Conservation (phyloP, 2,888 invertebrate genomes). For the Beris chalybata region DNA sequence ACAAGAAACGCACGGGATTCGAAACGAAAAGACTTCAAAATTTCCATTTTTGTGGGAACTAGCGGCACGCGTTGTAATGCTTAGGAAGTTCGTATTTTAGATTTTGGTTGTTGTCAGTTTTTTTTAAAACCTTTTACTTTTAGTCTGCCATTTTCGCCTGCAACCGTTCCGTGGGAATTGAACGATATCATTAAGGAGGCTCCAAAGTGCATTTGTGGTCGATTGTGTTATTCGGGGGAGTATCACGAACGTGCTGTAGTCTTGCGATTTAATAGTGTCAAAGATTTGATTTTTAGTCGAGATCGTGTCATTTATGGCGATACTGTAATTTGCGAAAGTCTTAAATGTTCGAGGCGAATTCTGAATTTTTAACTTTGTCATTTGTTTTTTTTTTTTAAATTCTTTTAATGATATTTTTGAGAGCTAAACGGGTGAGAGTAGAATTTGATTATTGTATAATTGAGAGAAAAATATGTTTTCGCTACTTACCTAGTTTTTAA, state of each 20-base stretch:
- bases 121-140: constrained; percentile 18
- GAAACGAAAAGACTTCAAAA: background rate
- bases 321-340: constrained; percentile 48
- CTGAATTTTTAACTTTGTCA: constrained; percentile 20
- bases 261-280: constrained; percentile 50
- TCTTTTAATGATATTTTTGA: too few relatives aligned
- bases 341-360: constrained; percentile 42
- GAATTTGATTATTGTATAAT: too few relatives aligned
- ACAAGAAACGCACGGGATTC: background rate
- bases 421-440: too few relatives aligned
- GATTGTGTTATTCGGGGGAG: constrained; percentile 46
- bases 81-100: constrained; percentile 31
- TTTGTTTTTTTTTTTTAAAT: too few relatives aligned
- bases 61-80: constrained; percentile 46
- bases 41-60: constrained; percentile 48
- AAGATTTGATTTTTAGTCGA: constrained; percentile 51
- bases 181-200: constrained; percentile 50
- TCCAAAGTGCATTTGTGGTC: constrained; percentile 52
- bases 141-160: constrained; percentile 45
- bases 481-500: too few relatives aligned
- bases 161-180: constrained; percentile 48
- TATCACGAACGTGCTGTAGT: constrained; percentile 48
- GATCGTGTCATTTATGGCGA: constrained; percentile 53
- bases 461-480: too few relatives aligned
- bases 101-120: background rate